These are phyloP conservation scores for Lithobates sylvaticus DNA, from an alignment of 2,797 vertebrate genomes.

Conservation along the genomic window DNA sequence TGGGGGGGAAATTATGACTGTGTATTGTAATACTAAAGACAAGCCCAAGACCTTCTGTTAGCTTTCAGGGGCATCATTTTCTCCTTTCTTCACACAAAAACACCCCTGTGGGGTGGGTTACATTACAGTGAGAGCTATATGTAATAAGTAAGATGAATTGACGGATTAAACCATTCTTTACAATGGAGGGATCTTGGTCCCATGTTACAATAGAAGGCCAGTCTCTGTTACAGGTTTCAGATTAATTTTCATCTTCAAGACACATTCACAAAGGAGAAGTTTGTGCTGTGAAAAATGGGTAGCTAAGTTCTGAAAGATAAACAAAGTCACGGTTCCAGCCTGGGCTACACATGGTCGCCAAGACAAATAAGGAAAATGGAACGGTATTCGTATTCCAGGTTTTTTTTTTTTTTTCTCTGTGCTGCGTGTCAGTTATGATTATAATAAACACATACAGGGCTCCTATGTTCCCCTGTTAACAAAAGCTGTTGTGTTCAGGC, in stretches of 20 bases:
- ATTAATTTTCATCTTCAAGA: conserved; percentile 56
- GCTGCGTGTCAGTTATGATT: conserved; percentile 51
- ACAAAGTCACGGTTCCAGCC: conserved; percentile 25
- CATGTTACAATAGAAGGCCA: conserved; percentile 35
- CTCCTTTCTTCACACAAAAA: conserved; percentile 23
- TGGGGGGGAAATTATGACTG: background rate
- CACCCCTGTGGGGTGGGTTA: conserved; percentile 35
- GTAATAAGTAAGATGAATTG: conserved; percentile 43
- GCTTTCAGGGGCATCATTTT: conserved; percentile 34
- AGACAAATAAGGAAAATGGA: conserved; percentile 52
- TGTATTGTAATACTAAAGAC: conserved; percentile 6
- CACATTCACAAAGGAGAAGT: conserved; percentile 37
- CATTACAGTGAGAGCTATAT: conserved; percentile 52
- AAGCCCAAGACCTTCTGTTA: background rate
- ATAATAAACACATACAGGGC: conserved; percentile 42
- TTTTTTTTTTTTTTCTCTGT: conserved; percentile 32
- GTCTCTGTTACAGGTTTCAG: conserved; percentile 38
- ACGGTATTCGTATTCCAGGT: conserved; percentile 45
- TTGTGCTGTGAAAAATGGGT: conserved; percentile 39
- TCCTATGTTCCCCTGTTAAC: conserved; percentile 47
- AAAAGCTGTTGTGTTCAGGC: conserved; percentile 60
- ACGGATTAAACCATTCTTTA: conserved; percentile 45
- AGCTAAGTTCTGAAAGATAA: conserved; percentile 44
- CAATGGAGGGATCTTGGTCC: conserved; percentile 24
- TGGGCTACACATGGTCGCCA: conserved; percentile 27